These are phyloP conservation scores for Acanthiza pusilla DNA, from an alignment of 2,797 vertebrate species.

Conservation along the genomic window DNA sequence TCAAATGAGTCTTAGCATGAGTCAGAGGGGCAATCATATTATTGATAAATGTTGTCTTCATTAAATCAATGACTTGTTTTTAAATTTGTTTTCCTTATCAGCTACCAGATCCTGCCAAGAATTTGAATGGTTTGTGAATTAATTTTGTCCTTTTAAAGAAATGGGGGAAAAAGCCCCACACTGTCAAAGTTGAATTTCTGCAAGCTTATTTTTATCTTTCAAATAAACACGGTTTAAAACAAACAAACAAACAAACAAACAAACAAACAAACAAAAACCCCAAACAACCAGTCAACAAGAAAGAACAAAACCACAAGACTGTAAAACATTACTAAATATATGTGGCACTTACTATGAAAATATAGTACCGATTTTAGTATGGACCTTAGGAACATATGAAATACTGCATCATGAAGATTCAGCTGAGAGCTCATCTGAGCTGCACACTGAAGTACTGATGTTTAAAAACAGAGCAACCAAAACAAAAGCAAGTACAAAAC, in stretches of 20 bases:
- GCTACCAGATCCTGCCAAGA: background rate
- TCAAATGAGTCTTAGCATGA: background rate
- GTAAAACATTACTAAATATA: background rate
- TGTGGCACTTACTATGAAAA: background rate
- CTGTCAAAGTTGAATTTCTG: background rate
- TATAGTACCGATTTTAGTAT: background rate
- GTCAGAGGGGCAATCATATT: background rate
- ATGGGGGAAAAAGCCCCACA: fast-evolving
- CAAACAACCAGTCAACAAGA: background rate
- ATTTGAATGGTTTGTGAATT: background rate
- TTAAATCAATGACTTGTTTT: background rate
- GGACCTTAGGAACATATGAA: background rate
- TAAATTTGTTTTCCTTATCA: background rate
- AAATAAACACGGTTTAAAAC: background rate
- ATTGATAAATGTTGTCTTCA: background rate
- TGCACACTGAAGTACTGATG: background rate
- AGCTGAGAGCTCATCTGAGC: background rate
- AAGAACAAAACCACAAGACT: background rate
- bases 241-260: background rate
- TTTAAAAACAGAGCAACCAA: background rate
- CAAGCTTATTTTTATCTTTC: background rate
- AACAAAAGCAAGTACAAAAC: background rate
- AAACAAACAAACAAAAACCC: too few relatives aligned
- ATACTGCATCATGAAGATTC: background rate
- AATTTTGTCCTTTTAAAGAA: background rate